Evolutionary conservation across 2,888 invertebrate species (phyloP).

Genomic region (Eupithecia centaureata): DNA sequence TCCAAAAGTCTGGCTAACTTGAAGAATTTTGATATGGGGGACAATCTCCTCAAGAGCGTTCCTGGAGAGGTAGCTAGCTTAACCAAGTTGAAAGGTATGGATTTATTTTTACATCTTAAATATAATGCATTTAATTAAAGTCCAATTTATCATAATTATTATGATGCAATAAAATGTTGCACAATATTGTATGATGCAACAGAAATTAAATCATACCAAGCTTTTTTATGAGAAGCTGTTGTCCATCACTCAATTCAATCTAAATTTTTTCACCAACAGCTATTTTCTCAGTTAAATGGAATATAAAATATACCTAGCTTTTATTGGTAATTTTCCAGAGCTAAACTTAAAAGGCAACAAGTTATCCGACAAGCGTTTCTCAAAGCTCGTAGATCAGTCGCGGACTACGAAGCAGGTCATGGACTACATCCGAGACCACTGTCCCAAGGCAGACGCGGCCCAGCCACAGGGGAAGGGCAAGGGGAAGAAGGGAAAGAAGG

Average conservation of each 20-base stretch:
- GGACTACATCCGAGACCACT: slow-evolving; percentile 89
- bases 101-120: neutral
- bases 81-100: slow-evolving; percentile 87
- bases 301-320: neutral
- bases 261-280: no score
- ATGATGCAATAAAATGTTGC: slow-evolving; percentile 8
- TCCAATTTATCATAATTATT: neutral
- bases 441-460: slow-evolving; percentile 69
- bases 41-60: slow-evolving; percentile 86
- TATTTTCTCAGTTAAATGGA: no score
- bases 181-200: slow-evolving; percentile 11
- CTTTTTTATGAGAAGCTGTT: neutral
- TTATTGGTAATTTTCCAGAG: slow-evolving; percentile 71
- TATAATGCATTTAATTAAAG: no score
- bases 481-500: slow-evolving; percentile 73
- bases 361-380: slow-evolving; percentile 87
- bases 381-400: slow-evolving; percentile 90
- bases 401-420: slow-evolving; percentile 88
- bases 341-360: slow-evolving; percentile 89
- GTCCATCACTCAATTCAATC: no score
- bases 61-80: slow-evolving; percentile 89
- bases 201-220: neutral
- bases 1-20: slow-evolving; percentile 81
- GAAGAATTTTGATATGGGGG: slow-evolving; percentile 88
- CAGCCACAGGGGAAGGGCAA: slow-evolving; percentile 62